Base-by-base conservation (phyloP, 1,140 invertebrate genomes). In the Physella acuta region DNA sequence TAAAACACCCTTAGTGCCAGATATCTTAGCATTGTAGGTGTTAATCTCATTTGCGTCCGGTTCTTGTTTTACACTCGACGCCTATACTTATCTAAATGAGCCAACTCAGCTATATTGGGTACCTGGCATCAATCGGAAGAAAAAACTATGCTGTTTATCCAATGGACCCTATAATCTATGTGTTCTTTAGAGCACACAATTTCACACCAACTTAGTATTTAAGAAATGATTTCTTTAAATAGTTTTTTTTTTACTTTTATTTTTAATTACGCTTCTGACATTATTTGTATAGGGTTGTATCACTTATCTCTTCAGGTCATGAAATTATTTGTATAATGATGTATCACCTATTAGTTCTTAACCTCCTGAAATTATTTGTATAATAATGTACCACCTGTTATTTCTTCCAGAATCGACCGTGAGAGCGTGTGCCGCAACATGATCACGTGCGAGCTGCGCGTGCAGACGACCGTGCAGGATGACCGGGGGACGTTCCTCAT, bases 401-500 rank as follows among this genome's bases (percentile, higher is more conserved):
- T 44, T 20, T 11, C 28, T 28, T n/a, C 20, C 56, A 68, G 66
- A 33, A 68, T 68, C 26, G 39, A 68, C 66, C 14, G 66, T 2
- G 66, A 68, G 56, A 28, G 26, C n/a, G 28, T 68, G n/a, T 68
- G 66, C 34, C 52, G 20, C 1, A 30, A 26, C 20, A 31, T 52
- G 31, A 20, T n/a, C 3, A 64, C 28, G 34, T 79, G 78, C 74
- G 70, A 75, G 30, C 58, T 79, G n/a, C 31, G 49, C 0, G 61
- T 79, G 14, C 75, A 76, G 44, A 66, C 76, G 11, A 71, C 73
- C 8, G 75, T 75, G 0, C 74, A 78, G 36, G 71, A 73, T 24
- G 70, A 71, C 28, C 62, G 73, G 2, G 73, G 76, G 24, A 67
- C 76, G 14, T 79, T 76, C 53, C 76, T 78, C 55, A 59, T 63